phyloP scores from a whole-genome alignment of 2,113 vertebrate species.

The Caretta caretta region DNA sequence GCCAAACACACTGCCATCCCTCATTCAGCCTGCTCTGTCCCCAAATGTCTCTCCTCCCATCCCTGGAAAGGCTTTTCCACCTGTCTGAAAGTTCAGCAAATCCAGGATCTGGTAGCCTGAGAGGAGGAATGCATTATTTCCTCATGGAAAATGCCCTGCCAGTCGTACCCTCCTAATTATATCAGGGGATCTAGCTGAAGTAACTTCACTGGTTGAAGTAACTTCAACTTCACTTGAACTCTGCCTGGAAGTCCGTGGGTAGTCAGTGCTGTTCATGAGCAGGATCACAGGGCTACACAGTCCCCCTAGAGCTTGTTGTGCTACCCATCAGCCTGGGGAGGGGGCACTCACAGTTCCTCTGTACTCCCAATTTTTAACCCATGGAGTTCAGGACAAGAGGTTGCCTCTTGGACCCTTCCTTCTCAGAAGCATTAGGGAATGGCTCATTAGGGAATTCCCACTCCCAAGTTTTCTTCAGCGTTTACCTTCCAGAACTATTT shows the following conservation, averaged over 20 bases:
- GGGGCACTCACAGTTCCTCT: background rate
- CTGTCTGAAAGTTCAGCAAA: background rate
- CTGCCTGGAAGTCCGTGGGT: background rate
- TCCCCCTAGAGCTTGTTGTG: background rate
- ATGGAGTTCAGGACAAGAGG: background rate
- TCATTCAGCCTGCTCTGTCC: background rate
- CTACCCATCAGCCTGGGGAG: constrained; percentile 7
- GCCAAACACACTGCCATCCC: background rate
- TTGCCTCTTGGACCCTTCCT: background rate
- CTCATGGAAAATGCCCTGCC: background rate
- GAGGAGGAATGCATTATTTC: background rate
- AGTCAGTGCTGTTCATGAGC: background rate
- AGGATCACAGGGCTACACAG: background rate
- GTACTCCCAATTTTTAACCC: background rate
- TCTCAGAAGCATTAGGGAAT: background rate
- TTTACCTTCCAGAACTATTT: background rate
- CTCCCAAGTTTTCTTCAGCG: background rate
- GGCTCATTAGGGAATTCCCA: background rate
- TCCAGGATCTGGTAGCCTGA: background rate
- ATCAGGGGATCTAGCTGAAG: background rate
- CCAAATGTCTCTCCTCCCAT: background rate
- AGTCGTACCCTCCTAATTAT: background rate
- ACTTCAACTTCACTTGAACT: background rate
- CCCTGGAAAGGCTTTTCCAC: background rate
- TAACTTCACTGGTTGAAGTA: background rate